Percentiles rank a stretch among this genome's conserved stretches.
Evolutionary conservation across 2,888 invertebrate species (phyloP).

Genomic region (Drosophila atripex): DNA sequence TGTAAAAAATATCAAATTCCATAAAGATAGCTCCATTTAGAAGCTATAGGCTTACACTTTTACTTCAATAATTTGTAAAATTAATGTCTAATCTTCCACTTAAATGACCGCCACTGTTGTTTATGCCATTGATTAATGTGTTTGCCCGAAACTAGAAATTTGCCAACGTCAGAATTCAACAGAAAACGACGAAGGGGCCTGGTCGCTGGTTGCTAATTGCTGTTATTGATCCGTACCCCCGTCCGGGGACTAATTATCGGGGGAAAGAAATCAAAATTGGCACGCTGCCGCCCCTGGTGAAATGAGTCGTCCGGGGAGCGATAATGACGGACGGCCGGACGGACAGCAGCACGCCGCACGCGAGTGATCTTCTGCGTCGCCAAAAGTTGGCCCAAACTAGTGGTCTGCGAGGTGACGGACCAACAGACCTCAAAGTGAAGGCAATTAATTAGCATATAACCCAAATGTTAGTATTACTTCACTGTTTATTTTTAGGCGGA

Average conservation of each 20-base stretch:
- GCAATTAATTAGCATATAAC: neutral
- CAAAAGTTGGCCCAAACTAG: neutral
- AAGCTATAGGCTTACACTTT: too few relatives aligned
- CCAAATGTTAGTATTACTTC: neutral
- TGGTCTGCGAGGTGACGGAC: neutral
- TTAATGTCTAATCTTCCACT: neutral
- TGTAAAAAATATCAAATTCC: too few relatives aligned
- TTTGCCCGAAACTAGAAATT: conserved; percentile 41
- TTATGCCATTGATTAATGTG: conserved; percentile 46
- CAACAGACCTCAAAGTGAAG: too few relatives aligned
- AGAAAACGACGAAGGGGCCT: conserved; percentile 6
- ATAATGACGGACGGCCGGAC: neutral
- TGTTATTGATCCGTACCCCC: conserved; percentile 30
- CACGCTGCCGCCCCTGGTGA: conserved; percentile 15
- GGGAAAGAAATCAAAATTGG: conserved; percentile 6
- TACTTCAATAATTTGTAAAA: neutral
- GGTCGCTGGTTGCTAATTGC: conserved; percentile 28
- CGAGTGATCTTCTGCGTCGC: conserved; percentile 29
- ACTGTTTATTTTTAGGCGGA: neutral
- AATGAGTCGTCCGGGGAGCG: conserved; percentile 2
- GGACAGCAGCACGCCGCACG: conserved; percentile 13
- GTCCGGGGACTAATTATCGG: conserved; percentile 25
- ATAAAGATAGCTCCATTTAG: too few relatives aligned
- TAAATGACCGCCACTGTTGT: conserved; percentile 24
- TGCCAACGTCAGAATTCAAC: neutral